phyloP scores from a whole-genome alignment of 2,797 vertebrate genomes.

The Thalassophryne amazonica region DNA sequence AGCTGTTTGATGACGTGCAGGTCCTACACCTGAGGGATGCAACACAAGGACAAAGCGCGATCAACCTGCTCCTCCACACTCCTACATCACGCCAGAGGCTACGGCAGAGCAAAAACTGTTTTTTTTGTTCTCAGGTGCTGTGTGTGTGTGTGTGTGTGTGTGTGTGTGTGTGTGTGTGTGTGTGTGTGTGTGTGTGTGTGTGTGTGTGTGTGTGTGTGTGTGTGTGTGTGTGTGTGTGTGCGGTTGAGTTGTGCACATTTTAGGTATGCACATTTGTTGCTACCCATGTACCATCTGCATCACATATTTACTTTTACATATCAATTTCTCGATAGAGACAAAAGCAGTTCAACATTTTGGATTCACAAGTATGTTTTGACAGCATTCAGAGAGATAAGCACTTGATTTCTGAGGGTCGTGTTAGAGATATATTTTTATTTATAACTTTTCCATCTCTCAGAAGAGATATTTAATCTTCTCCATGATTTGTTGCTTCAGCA shows the following conservation, averaged over 20 bases:
- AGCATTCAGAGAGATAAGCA: conserved; percentile 59
- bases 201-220: not conserved
- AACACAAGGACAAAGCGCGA: conserved; percentile 18
- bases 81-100: conserved; percentile 17
- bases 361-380: conserved; percentile 71
- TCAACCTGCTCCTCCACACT: conserved; percentile 23
- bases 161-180: not conserved
- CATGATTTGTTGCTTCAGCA: conserved; percentile 55
- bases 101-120: conserved; percentile 11
- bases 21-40: conserved; percentile 41
- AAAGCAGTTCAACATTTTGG: conserved; percentile 42
- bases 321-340: conserved; percentile 33
- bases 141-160: not conserved
- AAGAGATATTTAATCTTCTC: conserved; percentile 59
- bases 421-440: conserved; percentile 68
- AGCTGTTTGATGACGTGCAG: conserved; percentile 53
- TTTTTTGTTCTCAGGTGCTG: conserved; percentile 6
- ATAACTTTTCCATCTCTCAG: conserved; percentile 56
- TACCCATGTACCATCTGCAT: conserved; percentile 1
- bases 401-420: conserved; percentile 56
- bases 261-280: not conserved
- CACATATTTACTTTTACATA: conserved; percentile 36
- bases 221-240: not conserved
- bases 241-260: too few relatives aligned
- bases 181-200: not conserved